These are phyloP conservation scores for Nasonia oneida DNA, from an alignment of 2,888 invertebrate species.

Conservation along the genomic window DNA sequence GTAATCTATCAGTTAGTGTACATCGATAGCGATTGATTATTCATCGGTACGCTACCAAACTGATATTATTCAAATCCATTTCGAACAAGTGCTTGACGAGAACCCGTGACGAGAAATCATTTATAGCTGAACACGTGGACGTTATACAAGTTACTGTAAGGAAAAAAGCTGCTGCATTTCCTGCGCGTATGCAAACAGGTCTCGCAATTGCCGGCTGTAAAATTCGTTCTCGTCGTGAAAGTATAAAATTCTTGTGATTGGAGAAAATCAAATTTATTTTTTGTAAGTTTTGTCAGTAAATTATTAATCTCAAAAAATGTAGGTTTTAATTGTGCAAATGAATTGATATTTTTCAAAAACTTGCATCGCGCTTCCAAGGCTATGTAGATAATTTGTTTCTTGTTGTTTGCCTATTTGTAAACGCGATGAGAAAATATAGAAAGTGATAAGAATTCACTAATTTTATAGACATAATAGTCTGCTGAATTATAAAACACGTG, in stretches of 20 bases:
- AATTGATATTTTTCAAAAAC: background rate
- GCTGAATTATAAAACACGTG: too few species aligned
- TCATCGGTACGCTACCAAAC: background rate
- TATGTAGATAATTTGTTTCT: slow-evolving; percentile 41
- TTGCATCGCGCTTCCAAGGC: slow-evolving; percentile 26
- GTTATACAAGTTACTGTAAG: background rate
- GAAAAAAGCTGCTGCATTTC: background rate
- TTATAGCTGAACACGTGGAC: too few species aligned
- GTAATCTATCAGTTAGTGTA: background rate
- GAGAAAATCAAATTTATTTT: background rate
- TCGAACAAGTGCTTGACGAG: background rate
- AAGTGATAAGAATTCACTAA: too few species aligned
- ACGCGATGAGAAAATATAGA: background rate
- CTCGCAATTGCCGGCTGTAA: background rate
- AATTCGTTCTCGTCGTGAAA: background rate
- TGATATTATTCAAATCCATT: slow-evolving; percentile 1
- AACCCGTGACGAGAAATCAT: too few species aligned
- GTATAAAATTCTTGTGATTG: background rate
- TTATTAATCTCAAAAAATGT: background rate
- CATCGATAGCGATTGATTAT: background rate
- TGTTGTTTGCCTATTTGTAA: slow-evolving; percentile 19
- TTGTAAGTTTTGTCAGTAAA: background rate
- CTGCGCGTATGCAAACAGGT: background rate
- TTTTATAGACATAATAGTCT: too few species aligned
- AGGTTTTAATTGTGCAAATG: background rate